phyloP scores from a whole-genome alignment of 2,888 invertebrate species.

The Ectobius pallidus region DNA sequence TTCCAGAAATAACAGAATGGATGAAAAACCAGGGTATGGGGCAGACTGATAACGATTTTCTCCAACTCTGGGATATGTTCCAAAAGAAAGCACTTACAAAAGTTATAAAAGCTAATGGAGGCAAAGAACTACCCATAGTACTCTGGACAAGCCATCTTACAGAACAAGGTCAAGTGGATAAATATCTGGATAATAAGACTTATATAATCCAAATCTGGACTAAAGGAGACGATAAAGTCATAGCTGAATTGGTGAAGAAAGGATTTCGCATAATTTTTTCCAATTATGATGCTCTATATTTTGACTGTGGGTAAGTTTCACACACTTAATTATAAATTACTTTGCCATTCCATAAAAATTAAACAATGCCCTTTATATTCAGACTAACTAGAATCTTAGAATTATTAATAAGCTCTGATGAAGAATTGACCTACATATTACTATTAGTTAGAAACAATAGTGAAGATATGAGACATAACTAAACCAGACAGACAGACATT shows the following conservation, averaged over 20 bases:
- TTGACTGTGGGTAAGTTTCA: conserved; percentile 76
- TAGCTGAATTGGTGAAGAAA: conserved; percentile 67
- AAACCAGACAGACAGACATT: too few species aligned
- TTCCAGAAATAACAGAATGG: conserved; percentile 61
- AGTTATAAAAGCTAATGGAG: conserved; percentile 36
- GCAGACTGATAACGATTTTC: conserved; percentile 55
- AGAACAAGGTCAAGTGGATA: conserved; percentile 62
- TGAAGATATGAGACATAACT: too few species aligned
- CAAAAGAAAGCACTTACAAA: conserved; percentile 43
- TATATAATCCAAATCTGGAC: conserved; percentile 90
- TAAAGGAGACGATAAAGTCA: conserved; percentile 63
- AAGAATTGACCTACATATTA: too few species aligned
- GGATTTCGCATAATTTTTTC: conserved; percentile 81
- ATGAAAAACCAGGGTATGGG: conserved; percentile 46
- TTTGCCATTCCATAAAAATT: too few species aligned
- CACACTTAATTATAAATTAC: too few species aligned
- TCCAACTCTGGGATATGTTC: conserved; percentile 48
- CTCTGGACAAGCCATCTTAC: conserved; percentile 86
- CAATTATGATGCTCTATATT: conserved; percentile 84
- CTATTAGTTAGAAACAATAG: too few species aligned
- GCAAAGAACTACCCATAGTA: conserved; percentile 62
- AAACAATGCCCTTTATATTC: too few species aligned
- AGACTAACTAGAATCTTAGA: too few species aligned
- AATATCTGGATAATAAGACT: conserved; percentile 71
- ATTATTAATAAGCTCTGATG: too few species aligned